Base-by-base conservation (phyloP, 1,140 invertebrate genomes). In the Nephila pilipes region DNA sequence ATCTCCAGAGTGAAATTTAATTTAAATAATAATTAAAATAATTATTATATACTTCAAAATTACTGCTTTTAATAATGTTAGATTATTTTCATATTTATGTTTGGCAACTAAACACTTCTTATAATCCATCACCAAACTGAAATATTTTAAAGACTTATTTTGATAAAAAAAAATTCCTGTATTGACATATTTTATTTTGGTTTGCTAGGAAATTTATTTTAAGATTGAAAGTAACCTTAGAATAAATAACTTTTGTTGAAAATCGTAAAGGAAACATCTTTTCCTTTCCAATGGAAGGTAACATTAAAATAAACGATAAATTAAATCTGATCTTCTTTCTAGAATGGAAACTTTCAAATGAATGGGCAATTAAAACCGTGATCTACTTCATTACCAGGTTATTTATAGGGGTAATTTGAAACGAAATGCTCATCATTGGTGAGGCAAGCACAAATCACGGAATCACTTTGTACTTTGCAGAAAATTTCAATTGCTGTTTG, bases 321-420 rank as follows among this genome's bases (percentile, higher is more conserved):
- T 75, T 75, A 75, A 75, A 75, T 36, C 32, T 29, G 25, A 36
- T 12, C 69, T 32, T 32, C 69, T 14, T 18, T 16, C 10, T 16
- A 14, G 36, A 75, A 18, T 18, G 69, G 63, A 75, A 75, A 75
- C 69, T 29, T 18, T 18, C 32, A 25, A 32, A 75, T 32, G 69
- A 75, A 32, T 75, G 69, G 18, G 69, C 69, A 75, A 75, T 75
- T 75, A 75, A 75, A 75, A 32, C 29, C 69, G 10, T 75, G 69
- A 75, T 36, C 32, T 75, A 75, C 69, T 75, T 75, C 69, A 75
- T 75, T 75, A 75, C 69, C 29, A 32, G 32, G 14, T 75, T 75
- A 75, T 75, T 75, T 75, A 75, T 75, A 75, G 69, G n/a, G 29
- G 69, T 36, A 36, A 75, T 75, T 75, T 75, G 6, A 16, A 32